Evolutionary conservation across 2,888 invertebrate genomes (phyloP), one percentile per base, ranked within the genome.

Genomic region (Oeneis ivallda): DNA sequence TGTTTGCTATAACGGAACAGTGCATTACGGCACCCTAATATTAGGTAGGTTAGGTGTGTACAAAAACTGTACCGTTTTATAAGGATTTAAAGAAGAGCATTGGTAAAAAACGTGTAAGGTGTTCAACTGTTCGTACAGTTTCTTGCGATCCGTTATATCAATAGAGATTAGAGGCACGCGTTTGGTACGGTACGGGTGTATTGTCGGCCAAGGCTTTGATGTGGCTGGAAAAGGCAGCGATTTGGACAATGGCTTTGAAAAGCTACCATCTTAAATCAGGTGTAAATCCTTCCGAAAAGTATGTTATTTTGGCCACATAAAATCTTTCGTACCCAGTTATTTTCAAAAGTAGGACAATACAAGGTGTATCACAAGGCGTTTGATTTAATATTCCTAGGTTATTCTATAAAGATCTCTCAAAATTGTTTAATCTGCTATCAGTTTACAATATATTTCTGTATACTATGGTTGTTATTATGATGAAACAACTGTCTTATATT

Each of bases 151-250:
- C 90, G 91, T 91, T 91, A 89, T 85, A 86, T 89, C 87, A 90
- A 89, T 89, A 85, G 89, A 85, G 89, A 90, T 90, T 89, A 89
- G 77, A 80, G 86, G 87, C 91, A 92, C 91, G 91, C 89, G 91
- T 84, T 79, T 80, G 80, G 80, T 76, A 74, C 79, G 80, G 79
- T 79, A 80, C 79, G 81, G 79, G 79, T 71, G 76, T 70, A 85
- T 85, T 87, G 88, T 87, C 88, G 88, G 87, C 43, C 17, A 47
- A 41, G 63, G 56, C 77, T 89, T 88, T 90, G 88, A 90, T 86
- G 87, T 84, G 90, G 88, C 89, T 87, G 89, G 76, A 83, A 89
- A 87, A 87, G 88, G 85, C 87, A 76, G 74, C 47, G 72, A 70
- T 74, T 74, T 76, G 80, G 81, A 86, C 82, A 86, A 85, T 81